Evolutionary conservation across 2,113 vertebrate species (phyloP).

Genomic region (Cricetomys ansorgei): DNA sequence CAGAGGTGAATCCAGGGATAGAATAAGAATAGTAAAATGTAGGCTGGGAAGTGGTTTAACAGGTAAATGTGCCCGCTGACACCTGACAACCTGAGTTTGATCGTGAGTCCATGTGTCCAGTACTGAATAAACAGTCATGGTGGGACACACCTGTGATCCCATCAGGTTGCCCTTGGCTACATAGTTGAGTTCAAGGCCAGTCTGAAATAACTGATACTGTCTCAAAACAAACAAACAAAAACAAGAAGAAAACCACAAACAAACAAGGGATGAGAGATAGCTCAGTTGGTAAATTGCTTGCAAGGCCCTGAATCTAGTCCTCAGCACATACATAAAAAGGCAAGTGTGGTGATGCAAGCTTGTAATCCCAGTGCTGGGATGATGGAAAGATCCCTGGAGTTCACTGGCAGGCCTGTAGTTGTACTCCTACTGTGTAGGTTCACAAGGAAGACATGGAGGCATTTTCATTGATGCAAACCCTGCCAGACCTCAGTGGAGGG

Average conservation of each 20-base stretch:
- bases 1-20: conserved; percentile 30
- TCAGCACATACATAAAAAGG: neutral
- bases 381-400: neutral
- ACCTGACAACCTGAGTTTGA: neutral
- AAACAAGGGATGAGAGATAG: no score
- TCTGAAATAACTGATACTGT: neutral
- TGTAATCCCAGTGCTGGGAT: neutral
- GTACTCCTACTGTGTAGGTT: no score
- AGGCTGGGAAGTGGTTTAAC: neutral
- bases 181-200: neutral
- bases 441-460: no score
- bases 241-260: neutral
- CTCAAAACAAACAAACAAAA: neutral
- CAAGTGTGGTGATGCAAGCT: neutral
- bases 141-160: neutral
- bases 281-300: neutral
- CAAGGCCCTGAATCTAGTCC: neutral
- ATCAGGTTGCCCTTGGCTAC: neutral
- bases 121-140: neutral
- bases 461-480: no score
- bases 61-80: no score
- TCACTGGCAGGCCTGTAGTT: neutral
- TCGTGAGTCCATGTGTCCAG: neutral
- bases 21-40: conserved; percentile 16
- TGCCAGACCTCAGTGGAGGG: no score